Conservation (phyloP, 2,797 vertebrate species). For the Pipistrellus pygmaeus region DNA sequence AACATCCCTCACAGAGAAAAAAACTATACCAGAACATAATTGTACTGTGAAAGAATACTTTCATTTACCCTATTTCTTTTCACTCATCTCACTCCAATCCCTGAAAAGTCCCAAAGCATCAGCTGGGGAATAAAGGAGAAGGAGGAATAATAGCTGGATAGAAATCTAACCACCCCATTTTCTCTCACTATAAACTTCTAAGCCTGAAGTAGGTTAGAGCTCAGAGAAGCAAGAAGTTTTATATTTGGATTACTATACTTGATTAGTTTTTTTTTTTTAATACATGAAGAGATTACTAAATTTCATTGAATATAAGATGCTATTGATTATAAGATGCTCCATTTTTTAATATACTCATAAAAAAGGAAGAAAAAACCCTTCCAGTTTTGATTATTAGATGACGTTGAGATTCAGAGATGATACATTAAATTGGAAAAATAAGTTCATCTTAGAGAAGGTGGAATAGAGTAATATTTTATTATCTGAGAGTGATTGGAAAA, state of each 20-base stretch:
- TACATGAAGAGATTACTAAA: not conserved
- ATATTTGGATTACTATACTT: not conserved
- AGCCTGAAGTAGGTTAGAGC: not conserved
- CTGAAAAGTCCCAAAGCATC: not conserved
- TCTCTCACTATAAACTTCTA: not conserved
- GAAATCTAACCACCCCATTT: too few relatives aligned
- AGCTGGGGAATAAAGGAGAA: not conserved
- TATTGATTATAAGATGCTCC: not conserved
- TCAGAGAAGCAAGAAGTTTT: constrained; percentile 7
- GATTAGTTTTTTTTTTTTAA: not conserved
- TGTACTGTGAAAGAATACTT: not conserved
- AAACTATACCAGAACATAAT: not conserved
- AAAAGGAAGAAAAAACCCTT: not conserved
- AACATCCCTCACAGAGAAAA: not conserved
- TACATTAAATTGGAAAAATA: constrained; percentile 27
- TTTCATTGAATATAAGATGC: not conserved
- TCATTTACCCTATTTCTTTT: not conserved
- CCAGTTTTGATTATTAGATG: not conserved
- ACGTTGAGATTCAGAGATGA: not conserved
- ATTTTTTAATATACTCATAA: constrained; percentile 8
- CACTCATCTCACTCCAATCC: not conserved
- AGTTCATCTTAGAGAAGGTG: not conserved
- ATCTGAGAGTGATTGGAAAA: constrained; percentile 1
- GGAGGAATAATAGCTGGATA: not conserved
- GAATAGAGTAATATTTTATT: not conserved